These are phyloP conservation scores for Drosophila aldrichi DNA, from an alignment of 2,888 invertebrate species.

Conservation along the genomic window DNA sequence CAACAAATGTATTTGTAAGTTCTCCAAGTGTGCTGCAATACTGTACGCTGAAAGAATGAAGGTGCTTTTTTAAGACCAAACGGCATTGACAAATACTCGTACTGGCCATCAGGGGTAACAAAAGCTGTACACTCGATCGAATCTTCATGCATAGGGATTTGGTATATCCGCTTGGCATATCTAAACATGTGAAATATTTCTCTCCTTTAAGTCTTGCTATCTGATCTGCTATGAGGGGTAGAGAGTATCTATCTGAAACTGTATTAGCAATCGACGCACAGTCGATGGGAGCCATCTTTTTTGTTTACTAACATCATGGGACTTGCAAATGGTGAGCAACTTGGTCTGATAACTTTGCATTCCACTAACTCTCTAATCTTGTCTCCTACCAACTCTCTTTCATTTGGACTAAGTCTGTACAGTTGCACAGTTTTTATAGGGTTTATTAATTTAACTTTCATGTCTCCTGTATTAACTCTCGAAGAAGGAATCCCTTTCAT, in stretches of 20 bases:
- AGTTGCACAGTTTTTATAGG: not conserved
- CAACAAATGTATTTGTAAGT: constrained; percentile 1
- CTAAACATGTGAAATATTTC: not conserved
- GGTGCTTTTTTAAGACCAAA: not conserved
- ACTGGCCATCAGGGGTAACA: not conserved
- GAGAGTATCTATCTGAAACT: not conserved
- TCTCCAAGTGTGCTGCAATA: not conserved
- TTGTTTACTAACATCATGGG: not conserved
- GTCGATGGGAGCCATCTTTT: not conserved
- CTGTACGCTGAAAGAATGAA: not conserved
- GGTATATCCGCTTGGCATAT: not conserved
- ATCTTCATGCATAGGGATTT: not conserved
- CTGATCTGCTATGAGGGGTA: not conserved
- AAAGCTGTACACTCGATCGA: not conserved
- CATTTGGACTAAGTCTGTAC: not conserved
- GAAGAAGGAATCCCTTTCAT: not conserved
- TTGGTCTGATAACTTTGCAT: not conserved
- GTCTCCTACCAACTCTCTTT: not conserved
- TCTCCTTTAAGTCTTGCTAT: not conserved
- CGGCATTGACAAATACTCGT: not conserved
- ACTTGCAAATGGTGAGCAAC: not conserved
- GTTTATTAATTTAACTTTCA: not conserved
- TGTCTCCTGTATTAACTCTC: not conserved
- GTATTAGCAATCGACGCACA: not conserved
- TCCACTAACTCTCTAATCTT: not conserved